Evolutionary conservation across 2,888 invertebrate species (phyloP).

Genomic region (Aelia acuminata): DNA sequence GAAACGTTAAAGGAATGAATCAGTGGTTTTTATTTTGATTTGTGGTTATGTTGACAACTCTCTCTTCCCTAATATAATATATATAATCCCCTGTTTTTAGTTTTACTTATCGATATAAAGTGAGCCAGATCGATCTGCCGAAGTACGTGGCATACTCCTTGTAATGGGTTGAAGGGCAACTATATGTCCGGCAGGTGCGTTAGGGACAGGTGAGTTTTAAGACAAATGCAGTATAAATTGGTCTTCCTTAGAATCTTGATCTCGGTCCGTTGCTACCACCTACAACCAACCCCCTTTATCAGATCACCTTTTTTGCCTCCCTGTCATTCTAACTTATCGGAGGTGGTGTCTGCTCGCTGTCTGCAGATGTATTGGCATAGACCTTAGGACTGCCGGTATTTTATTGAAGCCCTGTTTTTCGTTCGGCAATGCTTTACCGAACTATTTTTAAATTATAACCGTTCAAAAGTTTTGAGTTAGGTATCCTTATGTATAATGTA

Average conservation of each 20-base stretch:
- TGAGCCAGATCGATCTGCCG: background rate
- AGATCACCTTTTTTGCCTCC: conserved; percentile 30
- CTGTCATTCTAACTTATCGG: conserved; percentile 23
- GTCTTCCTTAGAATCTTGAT: conserved; percentile 38
- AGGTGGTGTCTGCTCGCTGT: conserved; percentile 6
- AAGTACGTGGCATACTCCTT: background rate
- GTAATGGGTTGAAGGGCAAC: conserved; percentile 27
- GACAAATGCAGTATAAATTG: conserved; percentile 56
- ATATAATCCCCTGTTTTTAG: no score
- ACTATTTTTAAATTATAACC: no score
- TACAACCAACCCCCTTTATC: background rate
- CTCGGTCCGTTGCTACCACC: conserved; percentile 35
- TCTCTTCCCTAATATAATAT: no score
- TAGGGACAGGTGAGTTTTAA: conserved; percentile 49
- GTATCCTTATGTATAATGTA: no score
- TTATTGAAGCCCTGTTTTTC: background rate
- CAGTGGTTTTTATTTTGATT: no score
- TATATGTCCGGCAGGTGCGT: conserved; percentile 26
- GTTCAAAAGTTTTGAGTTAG: no score
- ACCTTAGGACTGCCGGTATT: background rate
- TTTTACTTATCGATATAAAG: no score
- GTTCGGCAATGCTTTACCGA: no score
- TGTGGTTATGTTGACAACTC: no score
- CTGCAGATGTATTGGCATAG: conserved; percentile 24
- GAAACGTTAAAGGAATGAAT: no score